Percentiles rank a stretch among this genome's conserved stretches.
Conservation (phyloP, 2,113 vertebrate genomes). For the Smithornis capensis region DNA sequence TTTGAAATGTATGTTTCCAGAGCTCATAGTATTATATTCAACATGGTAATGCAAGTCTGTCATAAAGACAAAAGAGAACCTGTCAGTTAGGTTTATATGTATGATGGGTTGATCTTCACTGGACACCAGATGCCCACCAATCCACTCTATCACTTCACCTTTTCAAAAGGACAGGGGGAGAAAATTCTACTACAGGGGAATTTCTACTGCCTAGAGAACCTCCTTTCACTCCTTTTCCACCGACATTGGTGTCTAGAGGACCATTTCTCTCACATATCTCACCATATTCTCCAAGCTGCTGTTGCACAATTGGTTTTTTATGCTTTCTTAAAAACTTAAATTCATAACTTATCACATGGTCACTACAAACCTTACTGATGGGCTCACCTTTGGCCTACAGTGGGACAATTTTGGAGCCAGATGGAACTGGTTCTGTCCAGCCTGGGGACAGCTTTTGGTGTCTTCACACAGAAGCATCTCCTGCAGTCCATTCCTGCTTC, state of each 20-base stretch:
- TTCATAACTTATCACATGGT: background rate
- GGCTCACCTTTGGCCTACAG: background rate
- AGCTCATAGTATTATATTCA: background rate
- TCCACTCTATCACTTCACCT: background rate
- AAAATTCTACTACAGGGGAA: background rate
- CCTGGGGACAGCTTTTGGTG: background rate
- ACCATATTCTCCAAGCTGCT: background rate
- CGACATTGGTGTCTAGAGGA: background rate
- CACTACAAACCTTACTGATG: background rate
- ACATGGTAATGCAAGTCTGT: fast-evolving
- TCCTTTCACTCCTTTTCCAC: background rate
- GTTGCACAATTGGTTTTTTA: background rate
- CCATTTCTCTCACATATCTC: background rate
- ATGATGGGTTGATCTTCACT: background rate
- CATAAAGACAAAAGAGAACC: background rate
- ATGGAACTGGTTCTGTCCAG: background rate
- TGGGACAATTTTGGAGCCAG: fast-evolving
- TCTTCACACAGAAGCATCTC: background rate
- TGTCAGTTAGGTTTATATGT: background rate
- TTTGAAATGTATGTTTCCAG: background rate
- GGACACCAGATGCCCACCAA: background rate
- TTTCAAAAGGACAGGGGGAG: background rate
- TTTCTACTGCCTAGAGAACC: background rate
- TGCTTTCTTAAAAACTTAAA: background rate
- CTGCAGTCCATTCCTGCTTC: background rate